Evolutionary conservation across 2,797 vertebrate species (phyloP).

Genomic region (Argya squamiceps): DNA sequence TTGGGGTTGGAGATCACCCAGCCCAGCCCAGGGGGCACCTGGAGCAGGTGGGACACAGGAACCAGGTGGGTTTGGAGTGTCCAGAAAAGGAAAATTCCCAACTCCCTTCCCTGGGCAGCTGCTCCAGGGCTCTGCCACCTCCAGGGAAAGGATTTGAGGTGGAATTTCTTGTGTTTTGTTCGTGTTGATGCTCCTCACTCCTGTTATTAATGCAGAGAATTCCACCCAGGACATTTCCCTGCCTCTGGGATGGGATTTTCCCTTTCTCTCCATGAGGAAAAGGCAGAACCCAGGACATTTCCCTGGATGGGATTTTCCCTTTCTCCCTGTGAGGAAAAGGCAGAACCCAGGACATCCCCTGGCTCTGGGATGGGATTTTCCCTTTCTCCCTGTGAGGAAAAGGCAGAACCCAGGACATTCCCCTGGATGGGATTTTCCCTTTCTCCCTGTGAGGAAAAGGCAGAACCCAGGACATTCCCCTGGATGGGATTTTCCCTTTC

Average conservation of each 20-base stretch:
- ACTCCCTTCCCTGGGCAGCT: neutral
- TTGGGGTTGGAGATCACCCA: neutral
- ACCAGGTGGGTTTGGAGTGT: neutral
- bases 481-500: neutral
- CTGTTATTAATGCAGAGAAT: accelerated
- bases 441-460: too few relatives aligned
- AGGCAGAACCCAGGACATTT: too few relatives aligned
- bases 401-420: too few relatives aligned
- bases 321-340: too few relatives aligned
- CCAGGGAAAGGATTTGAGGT: neutral
- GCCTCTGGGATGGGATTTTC: neutral
- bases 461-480: neutral
- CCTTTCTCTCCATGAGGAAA: neutral
- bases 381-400: neutral
- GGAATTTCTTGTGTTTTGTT: neutral
- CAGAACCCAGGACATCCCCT: neutral
- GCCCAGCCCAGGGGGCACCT: neutral
- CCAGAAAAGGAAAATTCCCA: neutral
- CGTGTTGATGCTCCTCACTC: neutral
- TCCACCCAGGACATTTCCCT: neutral
- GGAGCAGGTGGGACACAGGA: neutral
- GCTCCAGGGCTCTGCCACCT: neutral
- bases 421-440: too few relatives aligned
- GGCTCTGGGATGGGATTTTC: neutral
- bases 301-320: too few relatives aligned